Evolutionary conservation across 2,888 invertebrate species (phyloP).

Genomic region (Cephus pulcher): DNA sequence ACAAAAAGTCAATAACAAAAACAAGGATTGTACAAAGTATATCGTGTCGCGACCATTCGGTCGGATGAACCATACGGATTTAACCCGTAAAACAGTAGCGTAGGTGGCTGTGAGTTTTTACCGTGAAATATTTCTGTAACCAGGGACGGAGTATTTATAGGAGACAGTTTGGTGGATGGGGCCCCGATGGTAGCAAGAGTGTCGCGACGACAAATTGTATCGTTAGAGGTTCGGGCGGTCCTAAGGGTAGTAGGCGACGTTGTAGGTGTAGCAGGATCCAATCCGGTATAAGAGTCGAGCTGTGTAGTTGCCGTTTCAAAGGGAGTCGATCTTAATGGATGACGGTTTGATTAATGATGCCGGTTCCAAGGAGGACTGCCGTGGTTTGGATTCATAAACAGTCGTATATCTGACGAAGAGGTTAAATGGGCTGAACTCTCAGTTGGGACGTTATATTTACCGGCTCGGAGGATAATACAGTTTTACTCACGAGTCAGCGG

Average conservation of each 20-base stretch:
- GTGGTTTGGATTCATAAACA: conserved; percentile 23
- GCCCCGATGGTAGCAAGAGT: conserved; percentile 1
- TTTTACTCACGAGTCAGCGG: conserved; percentile 17
- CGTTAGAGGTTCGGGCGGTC: conserved; percentile 17
- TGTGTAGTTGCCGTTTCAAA: conserved; percentile 14
- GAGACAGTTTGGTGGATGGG: neutral
- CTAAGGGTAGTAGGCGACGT: conserved; percentile 7
- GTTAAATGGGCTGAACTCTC: conserved; percentile 18
- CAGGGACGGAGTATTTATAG: conserved; percentile 7
- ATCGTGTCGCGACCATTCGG: neutral
- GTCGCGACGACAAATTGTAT: conserved; percentile 21
- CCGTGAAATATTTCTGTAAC: conserved; percentile 10
- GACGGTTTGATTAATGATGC: conserved; percentile 22
- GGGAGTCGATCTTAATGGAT: conserved; percentile 23
- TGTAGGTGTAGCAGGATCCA: neutral
- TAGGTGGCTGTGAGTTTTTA: conserved; percentile 1
- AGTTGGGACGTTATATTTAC: conserved; percentile 15
- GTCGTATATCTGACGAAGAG: conserved; percentile 22
- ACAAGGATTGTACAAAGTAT: neutral
- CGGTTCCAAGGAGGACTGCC: conserved; percentile 17
- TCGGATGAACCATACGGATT: neutral
- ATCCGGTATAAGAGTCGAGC: neutral
- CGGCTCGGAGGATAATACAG: conserved; percentile 17
- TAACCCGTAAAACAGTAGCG: neutral
- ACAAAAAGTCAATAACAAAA: neutral